Evolutionary conservation across 2,888 invertebrate genomes (phyloP).

Genomic region (Athripsodes cinereus): DNA sequence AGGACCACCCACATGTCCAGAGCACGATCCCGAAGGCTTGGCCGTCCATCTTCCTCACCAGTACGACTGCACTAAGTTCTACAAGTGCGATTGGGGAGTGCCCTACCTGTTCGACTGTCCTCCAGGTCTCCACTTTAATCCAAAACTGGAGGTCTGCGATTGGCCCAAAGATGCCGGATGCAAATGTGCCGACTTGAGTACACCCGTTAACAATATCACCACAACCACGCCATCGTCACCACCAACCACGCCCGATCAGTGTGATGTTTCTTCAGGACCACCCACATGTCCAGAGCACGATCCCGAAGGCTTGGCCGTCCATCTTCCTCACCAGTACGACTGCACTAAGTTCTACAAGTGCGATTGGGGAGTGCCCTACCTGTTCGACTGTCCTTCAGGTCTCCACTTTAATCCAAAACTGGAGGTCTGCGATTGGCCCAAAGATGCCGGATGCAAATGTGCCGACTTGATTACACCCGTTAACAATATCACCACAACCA

Average conservation of each 20-base stretch:
- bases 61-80: background rate
- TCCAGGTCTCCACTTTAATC: background rate
- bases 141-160: background rate
- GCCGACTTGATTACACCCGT: background rate
- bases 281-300: slow-evolving; percentile 25
- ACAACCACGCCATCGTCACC: background rate
- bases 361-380: background rate
- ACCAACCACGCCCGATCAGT: background rate
- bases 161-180: background rate
- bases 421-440: slow-evolving; percentile 4
- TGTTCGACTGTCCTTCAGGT: background rate
- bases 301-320: slow-evolving; percentile 14
- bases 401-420: background rate
- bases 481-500: background rate
- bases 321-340: slow-evolving; percentile 11
- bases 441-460: background rate
- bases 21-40: slow-evolving; percentile 18
- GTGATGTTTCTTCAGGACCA: background rate
- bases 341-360: slow-evolving; percentile 6
- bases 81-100: background rate
- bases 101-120: background rate
- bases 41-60: slow-evolving; percentile 17
- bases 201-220: too few species aligned
- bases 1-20: slow-evolving; percentile 19
- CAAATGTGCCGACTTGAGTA: background rate